Percentiles rank a stretch among this genome's conserved stretches.
These are phyloP conservation scores for Galerucella nymphaeae DNA, from an alignment of 2,888 invertebrate genomes.

Conservation along the genomic window DNA sequence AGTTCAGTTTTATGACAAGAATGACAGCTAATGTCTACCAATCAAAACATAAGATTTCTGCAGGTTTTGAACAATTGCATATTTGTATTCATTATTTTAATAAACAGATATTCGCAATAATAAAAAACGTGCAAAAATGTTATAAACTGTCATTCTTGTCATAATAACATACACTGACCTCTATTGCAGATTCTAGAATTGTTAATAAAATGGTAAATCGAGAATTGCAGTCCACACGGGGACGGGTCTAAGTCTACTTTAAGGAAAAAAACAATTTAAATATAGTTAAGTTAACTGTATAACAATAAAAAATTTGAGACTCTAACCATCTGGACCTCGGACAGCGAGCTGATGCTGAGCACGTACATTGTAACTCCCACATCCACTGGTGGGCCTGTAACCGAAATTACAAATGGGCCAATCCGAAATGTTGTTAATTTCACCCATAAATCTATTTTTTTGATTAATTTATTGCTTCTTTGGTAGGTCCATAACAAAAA, in stretches of 20 bases:
- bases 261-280: slow-evolving; percentile 40
- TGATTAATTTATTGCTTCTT: neutral
- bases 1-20: too few relatives aligned
- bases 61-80: too few relatives aligned
- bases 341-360: slow-evolving; percentile 97
- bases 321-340: slow-evolving; percentile 94
- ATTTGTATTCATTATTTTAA: too few relatives aligned
- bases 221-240: slow-evolving; percentile 44
- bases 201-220: slow-evolving; percentile 15
- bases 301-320: slow-evolving; percentile 20
- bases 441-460: neutral
- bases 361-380: slow-evolving; percentile 98
- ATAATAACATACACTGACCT: too few relatives aligned
- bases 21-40: too few relatives aligned
- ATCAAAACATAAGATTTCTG: too few relatives aligned
- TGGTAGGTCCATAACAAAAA: neutral
- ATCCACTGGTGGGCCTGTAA: slow-evolving; percentile 96
- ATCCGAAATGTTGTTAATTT: slow-evolving; percentile 50
- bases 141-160: too few relatives aligned
- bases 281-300: slow-evolving; percentile 22
- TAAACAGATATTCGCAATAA: too few relatives aligned
- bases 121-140: too few relatives aligned
- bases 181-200: neutral
- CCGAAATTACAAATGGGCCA: slow-evolving; percentile 61
- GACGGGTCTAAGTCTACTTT: slow-evolving; percentile 54